These are phyloP conservation scores for Takifugu bimaculatus DNA, from an alignment of 2,113 vertebrate species.

Conservation along the genomic window DNA sequence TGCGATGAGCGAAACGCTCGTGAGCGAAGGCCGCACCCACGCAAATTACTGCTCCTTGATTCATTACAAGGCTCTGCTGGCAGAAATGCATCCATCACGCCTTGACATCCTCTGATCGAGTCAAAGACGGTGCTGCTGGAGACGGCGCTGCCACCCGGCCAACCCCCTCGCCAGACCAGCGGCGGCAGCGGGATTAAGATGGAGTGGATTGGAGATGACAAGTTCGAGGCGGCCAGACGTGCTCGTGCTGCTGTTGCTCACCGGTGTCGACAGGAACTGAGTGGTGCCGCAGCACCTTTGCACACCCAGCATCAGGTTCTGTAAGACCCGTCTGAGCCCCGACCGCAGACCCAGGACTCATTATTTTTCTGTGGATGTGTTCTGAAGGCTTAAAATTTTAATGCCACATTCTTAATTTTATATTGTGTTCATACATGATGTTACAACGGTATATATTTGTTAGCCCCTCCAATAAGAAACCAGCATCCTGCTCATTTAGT, in stretches of 20 bases:
- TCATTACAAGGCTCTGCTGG: no score
- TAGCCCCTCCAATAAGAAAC: no score
- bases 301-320: slow-evolving; percentile 23
- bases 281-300: slow-evolving; percentile 31
- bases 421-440: no score
- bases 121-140: slow-evolving; percentile 3
- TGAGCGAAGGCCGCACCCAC: no score
- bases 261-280: slow-evolving; percentile 34
- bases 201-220: slow-evolving; percentile 46
- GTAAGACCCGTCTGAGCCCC: slow-evolving; percentile 29
- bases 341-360: slow-evolving; percentile 21
- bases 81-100: no score
- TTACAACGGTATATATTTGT: no score
- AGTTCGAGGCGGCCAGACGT: slow-evolving; percentile 18
- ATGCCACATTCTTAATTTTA: no score
- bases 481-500: no score
- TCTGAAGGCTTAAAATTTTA: slow-evolving; percentile 2
- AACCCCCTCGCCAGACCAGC: slow-evolving; percentile 31
- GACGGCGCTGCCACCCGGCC: slow-evolving; percentile 29
- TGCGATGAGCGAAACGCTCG: no score
- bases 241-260: slow-evolving; percentile 38
- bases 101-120: no score
- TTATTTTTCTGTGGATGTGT: slow-evolving; percentile 13
- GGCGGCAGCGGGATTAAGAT: slow-evolving; percentile 38
- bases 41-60: no score